Percentiles rank a stretch among this genome's conserved stretches.
phyloP scores from a whole-genome alignment of 2,888 invertebrate species.

The Thereva nobilitata region DNA sequence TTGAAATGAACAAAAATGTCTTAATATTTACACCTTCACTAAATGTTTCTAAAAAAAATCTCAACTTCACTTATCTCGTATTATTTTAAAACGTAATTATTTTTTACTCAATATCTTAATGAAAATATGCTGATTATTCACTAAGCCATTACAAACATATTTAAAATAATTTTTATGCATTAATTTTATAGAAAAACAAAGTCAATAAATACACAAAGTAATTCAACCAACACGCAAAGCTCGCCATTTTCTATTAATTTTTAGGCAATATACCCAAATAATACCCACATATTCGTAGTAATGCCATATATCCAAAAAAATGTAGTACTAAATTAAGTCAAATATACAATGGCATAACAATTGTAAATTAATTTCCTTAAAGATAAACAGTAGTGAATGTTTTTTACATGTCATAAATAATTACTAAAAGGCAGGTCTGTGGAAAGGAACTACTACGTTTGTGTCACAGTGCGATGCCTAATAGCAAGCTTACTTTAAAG shows the following conservation, averaged over 20 bases:
- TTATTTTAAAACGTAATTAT: neutral
- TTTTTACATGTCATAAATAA: too few species aligned
- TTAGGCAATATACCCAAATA: conserved; percentile 26
- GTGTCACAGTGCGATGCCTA: too few species aligned
- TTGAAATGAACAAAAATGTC: conserved; percentile 1
- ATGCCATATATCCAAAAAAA: conserved; percentile 13
- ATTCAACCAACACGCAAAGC: conserved; percentile 43
- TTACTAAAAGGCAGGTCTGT: too few species aligned
- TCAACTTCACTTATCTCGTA: conserved; percentile 14
- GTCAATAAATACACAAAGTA: conserved; percentile 41
- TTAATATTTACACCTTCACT: conserved; percentile 27
- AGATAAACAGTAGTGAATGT: too few species aligned
- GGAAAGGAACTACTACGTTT: too few species aligned
- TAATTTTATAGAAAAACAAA: conserved; percentile 38
- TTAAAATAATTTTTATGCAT: conserved; percentile 29
- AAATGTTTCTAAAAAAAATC: conserved; percentile 29
- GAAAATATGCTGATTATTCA: neutral
- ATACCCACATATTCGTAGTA: conserved; percentile 26
- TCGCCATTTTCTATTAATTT: conserved; percentile 43
- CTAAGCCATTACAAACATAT: conserved; percentile 13
- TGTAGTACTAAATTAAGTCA: too few species aligned
- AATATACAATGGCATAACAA: too few species aligned
- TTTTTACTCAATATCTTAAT: conserved; percentile 1
- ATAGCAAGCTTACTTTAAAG: too few species aligned
- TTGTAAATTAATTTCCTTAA: neutral